phyloP scores from a whole-genome alignment of 2,888 invertebrate species.

The Lithophane leautieri region DNA sequence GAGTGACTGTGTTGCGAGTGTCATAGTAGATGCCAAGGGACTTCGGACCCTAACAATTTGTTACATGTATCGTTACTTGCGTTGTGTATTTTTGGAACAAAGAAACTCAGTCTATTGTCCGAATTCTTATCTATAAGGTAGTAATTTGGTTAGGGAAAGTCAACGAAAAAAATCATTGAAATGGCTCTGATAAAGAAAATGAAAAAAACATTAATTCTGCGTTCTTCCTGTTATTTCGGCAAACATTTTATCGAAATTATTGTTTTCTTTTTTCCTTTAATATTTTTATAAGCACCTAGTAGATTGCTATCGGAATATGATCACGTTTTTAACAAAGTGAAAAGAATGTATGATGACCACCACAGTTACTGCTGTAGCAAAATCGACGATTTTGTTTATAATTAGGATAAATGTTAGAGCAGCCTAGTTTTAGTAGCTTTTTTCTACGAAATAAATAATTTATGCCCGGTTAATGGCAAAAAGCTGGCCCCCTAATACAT shows the following conservation, averaged over 20 bases:
- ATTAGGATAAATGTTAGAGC: neutral
- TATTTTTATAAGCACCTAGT: neutral
- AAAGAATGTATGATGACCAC: neutral
- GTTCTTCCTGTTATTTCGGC: slow-evolving; percentile 41
- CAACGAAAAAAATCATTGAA: slow-evolving; percentile 55
- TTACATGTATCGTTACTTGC: slow-evolving; percentile 79
- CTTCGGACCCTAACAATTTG: slow-evolving; percentile 73
- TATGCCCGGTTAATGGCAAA: too few species aligned
- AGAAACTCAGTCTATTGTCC: slow-evolving; percentile 75
- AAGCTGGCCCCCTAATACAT: too few species aligned
- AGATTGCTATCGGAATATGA: neutral
- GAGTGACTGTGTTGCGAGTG: neutral
- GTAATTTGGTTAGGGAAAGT: slow-evolving; percentile 57
- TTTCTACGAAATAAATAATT: too few species aligned
- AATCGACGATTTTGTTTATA: neutral
- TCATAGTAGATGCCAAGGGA: slow-evolving; percentile 48
- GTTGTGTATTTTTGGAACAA: slow-evolving; percentile 75
- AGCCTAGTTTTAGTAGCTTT: neutral
- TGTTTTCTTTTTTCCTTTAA: slow-evolving; percentile 12
- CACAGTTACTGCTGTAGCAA: neutral
- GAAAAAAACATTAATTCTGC: slow-evolving; percentile 29
- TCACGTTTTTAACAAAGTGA: neutral
- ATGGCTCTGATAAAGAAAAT: slow-evolving; percentile 37
- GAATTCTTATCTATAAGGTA: slow-evolving; percentile 65
- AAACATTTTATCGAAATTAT: slow-evolving; percentile 46